Evolutionary conservation across 2,113 vertebrate genomes (phyloP), one percentile per base, ranked within the genome.

Genomic region (Rutilus rutilus): DNA sequence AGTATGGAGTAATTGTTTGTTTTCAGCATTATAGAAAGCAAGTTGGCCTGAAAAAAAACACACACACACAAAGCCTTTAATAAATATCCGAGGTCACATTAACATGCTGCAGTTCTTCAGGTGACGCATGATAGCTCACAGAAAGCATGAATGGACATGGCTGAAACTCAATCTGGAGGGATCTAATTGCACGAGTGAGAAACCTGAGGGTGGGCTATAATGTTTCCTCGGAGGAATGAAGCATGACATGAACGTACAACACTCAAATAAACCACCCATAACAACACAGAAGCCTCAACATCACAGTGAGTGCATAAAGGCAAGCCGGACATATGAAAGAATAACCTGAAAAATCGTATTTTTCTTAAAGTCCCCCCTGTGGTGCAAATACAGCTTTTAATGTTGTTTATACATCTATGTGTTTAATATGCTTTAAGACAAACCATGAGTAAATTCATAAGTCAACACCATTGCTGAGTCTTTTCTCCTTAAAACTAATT

Each of bases 21-120:
- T 96, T 64, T 94, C 93, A 45, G 96, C 96, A 17, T 99, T 97
- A 82, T 97, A 96, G 89, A 99, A 99, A 14, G 93, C 91, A 0
- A 99, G 93, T 25, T 97, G 97, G 92, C 97, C 97, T 98, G 87
- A 88, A 93, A 94, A 25, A 75, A 87, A 54, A 50, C 45, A 47
- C 45, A 88, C 64, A 87, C 23, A 65, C 42, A 74, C 23, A 54
- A 11, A 77, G 23, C 42, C 30, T 27, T 42, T 23, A 50, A 67
- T 86, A 64, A 86, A 21, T 19, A n/a, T 4, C 11, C 21, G 67
- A 30, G 39, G 54, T 62, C 54, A 6, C 54, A 60, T 60, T 59
- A 15, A 62, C 74, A 11, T 77, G n/a, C 47, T 59, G 60, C 12
- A 59, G 33, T 79, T 42, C 77, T 75, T 83, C 65, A 78, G 12